A percentile compares a stretch with the other conserved stretches of the same genome.
phyloP scores from a whole-genome alignment of 2,888 invertebrate genomes.

The Rhingia campestris region DNA sequence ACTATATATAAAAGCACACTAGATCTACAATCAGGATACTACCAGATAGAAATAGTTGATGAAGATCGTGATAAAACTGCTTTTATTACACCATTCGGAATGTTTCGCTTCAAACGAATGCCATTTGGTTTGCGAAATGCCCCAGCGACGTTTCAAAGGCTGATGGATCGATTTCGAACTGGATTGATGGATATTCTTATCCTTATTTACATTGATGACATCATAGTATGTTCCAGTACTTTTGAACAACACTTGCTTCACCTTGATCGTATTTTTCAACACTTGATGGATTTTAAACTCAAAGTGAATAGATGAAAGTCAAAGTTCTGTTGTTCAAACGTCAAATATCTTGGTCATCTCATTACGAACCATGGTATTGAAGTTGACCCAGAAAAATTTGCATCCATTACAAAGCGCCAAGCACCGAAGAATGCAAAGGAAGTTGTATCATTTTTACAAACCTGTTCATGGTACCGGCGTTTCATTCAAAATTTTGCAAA shows the following conservation, averaged over 20 bases:
- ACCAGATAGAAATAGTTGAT: too few relatives aligned
- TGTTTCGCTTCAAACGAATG: too few relatives aligned
- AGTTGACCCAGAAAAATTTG: slow-evolving; percentile 57
- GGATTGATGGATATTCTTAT: not conserved
- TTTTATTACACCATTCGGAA: too few relatives aligned
- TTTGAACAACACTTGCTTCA: too few relatives aligned
- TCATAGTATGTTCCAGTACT: too few relatives aligned
- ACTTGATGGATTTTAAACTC: not conserved
- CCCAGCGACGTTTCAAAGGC: too few relatives aligned
- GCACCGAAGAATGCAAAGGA: slow-evolving; percentile 68
- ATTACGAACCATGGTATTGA: slow-evolving; percentile 16
- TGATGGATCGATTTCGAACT: not conserved
- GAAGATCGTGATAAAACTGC: too few relatives aligned
- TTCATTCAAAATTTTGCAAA: slow-evolving; percentile 46
- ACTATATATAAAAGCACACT: too few relatives aligned
- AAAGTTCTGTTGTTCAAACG: slow-evolving; percentile 10
- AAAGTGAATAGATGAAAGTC: slow-evolving; percentile 27
- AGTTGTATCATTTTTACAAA: slow-evolving; percentile 70
- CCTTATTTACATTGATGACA: not conserved
- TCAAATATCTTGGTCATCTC: slow-evolving; percentile 33
- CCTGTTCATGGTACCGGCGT: slow-evolving; percentile 56
- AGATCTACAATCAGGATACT: too few relatives aligned
- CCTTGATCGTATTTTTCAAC: too few relatives aligned
- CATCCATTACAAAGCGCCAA: slow-evolving; percentile 64
- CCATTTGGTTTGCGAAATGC: too few relatives aligned